These are phyloP conservation scores for Sipha flava DNA, from an alignment of 1,140 invertebrate genomes.

Conservation along the genomic window DNA sequence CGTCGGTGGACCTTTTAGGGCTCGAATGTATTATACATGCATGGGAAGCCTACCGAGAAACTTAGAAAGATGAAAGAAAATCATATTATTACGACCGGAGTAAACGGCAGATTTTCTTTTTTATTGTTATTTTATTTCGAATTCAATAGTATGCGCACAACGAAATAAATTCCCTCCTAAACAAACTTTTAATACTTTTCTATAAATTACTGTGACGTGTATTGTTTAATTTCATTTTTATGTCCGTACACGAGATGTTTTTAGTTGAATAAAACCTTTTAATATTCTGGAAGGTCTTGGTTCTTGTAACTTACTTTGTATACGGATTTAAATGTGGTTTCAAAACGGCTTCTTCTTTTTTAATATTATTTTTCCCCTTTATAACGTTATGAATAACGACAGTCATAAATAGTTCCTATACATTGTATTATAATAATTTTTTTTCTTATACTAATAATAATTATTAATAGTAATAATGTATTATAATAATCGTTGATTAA, in stretches of 20 bases:
- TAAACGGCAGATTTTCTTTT: background rate
- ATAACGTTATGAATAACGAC: background rate
- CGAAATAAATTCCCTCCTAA: background rate
- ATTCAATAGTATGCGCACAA: background rate
- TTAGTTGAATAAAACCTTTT: background rate
- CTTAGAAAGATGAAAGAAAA: slow-evolving; percentile 12
- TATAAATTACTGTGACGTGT: background rate
- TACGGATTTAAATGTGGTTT: slow-evolving; percentile 1
- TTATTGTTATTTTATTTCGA: background rate
- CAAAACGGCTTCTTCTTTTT: background rate
- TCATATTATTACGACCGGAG: background rate
- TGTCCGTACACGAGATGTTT: background rate
- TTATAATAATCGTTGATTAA: no score
- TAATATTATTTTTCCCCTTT: background rate
- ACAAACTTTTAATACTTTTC: slow-evolving; percentile 3
- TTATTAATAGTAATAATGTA: background rate
- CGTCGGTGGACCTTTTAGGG: background rate
- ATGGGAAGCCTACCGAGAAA: background rate
- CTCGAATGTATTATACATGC: slow-evolving; percentile 1
- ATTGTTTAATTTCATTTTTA: slow-evolving; percentile 17
- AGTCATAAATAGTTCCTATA: no score
- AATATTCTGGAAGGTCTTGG: background rate
- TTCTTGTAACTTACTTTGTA: background rate
- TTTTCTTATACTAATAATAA: background rate
- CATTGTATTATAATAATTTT: background rate